Base-by-base conservation (phyloP, 2,797 vertebrate genomes). In the Phrynocephalus guinanensis region DNA sequence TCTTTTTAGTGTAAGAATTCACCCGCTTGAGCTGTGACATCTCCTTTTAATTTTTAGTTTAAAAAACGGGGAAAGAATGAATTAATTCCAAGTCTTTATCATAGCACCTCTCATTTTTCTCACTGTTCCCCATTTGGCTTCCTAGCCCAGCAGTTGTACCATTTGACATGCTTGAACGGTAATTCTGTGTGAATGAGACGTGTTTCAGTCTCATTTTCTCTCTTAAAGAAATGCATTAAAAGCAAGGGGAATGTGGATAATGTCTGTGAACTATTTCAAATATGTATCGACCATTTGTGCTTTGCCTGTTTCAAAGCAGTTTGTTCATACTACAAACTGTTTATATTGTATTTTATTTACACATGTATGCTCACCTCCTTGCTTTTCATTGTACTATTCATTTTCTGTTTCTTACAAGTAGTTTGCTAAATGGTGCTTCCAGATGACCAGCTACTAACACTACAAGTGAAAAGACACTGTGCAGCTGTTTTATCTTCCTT, bases 171-270 rank as follows among this genome's bases (percentile, higher is more conserved):
- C 30, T 83, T 89, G 67, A 10, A 63, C 70, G 66, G 52, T 90
- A 87, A 93, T 0, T 0, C 7, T 67, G 82, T 93, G 85, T 30
- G 81, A 44, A 85, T 5, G 33, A 86, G 92, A 90, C 85, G 81
- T 88, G 63, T 28, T 91, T 89, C 44, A 83, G 91, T 78, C 80
- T 70, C 73, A 6, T 30, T 26, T 87, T 30, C 79, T 93, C 90
- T 71, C 44, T 50, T 52, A 50, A 28, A 28, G 6, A 33, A 76
- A 83, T 83, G 5, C 33, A 44, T 33, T 75, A 18, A 7, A 26
- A 63, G 52, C 71, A 84, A 28, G 44, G 30, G 33, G 52, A 79
- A 33, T 33, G 24, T n/a, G 22, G 33, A 66, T 24, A 38, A 44
- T 78, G 44, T 78, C 50, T 68, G 24, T 84, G 22, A 15, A 75